Conservation (phyloP, 2,888 invertebrate genomes). For the Scaptomyza tumidula region DNA sequence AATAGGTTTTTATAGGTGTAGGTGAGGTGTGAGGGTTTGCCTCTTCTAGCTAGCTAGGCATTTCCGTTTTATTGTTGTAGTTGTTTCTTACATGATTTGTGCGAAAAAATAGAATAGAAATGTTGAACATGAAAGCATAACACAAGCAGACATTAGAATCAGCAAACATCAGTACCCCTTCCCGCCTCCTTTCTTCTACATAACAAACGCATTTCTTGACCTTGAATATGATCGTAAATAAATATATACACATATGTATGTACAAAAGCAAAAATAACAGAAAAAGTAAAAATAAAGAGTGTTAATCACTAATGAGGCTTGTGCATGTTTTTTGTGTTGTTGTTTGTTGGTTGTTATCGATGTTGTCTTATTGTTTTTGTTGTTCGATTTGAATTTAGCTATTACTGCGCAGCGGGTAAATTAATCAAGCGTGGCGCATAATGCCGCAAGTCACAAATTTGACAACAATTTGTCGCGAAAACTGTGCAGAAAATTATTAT, state of each 20-base stretch:
- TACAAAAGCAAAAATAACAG: neutral
- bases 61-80: slow-evolving; percentile 20
- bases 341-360: slow-evolving; percentile 23
- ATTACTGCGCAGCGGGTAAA: slow-evolving; percentile 73
- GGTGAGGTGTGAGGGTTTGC: neutral
- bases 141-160: slow-evolving; percentile 17
- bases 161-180: too few relatives aligned
- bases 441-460: slow-evolving; percentile 67
- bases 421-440: slow-evolving; percentile 73
- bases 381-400: slow-evolving; percentile 30
- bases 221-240: slow-evolving; percentile 66
- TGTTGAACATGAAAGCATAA: slow-evolving; percentile 44
- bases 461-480: slow-evolving; percentile 74
- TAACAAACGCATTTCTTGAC: slow-evolving; percentile 68
- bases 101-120: slow-evolving; percentile 6
- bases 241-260: slow-evolving; percentile 30
- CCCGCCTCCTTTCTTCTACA: neutral
- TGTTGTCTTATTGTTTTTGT: slow-evolving; percentile 21
- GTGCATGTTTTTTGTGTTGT: slow-evolving; percentile 39
- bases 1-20: slow-evolving; percentile 47
- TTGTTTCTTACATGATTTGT: slow-evolving; percentile 33
- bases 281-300: slow-evolving; percentile 20
- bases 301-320: slow-evolving; percentile 70
- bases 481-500: slow-evolving; percentile 37
- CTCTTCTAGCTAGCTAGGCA: slow-evolving; percentile 1